Conservation (phyloP, 2,797 vertebrate species). For the Pseudochaenichthys georgianus region DNA sequence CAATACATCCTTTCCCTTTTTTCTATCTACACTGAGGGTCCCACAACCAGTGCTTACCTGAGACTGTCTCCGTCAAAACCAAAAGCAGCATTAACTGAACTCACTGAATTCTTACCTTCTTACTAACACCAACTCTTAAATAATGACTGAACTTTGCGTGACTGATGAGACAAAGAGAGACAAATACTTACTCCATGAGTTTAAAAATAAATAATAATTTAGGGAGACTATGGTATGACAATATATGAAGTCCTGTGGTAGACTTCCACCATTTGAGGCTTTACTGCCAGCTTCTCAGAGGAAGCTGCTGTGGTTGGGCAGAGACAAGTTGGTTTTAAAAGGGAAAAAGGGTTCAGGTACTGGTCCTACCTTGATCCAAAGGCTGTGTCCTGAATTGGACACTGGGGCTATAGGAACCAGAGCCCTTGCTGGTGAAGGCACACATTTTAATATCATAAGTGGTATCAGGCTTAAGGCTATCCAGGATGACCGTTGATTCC, state of each 20-base stretch:
- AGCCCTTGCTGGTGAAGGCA: constrained; percentile 99
- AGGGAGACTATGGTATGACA: constrained; percentile 51
- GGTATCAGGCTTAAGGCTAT: constrained; percentile 97
- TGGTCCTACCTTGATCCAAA: constrained; percentile 99
- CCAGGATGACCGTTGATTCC: constrained; percentile 92
- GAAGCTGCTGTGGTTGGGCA: constrained; percentile 74
- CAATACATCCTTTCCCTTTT: constrained; percentile 32
- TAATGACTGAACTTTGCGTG: constrained; percentile 76
- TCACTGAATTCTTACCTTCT: constrained; percentile 82
- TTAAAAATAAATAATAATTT: constrained; percentile 61
- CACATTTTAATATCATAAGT: constrained; percentile 99
- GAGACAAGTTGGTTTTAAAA: constrained; percentile 70
- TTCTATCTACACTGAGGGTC: constrained; percentile 5
- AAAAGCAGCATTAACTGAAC: constrained; percentile 70
- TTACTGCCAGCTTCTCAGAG: constrained; percentile 20
- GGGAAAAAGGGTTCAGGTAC: constrained; percentile 82
- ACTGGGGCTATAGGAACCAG: constrained; percentile 99
- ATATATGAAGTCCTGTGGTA: constrained; percentile 57
- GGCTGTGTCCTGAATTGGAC: constrained; percentile 99
- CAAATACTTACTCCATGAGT: constrained; percentile 76
- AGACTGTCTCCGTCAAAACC: constrained; percentile 65
- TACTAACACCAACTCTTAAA: constrained; percentile 70
- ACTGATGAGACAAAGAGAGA: constrained; percentile 75
- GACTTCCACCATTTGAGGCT: constrained; percentile 58
- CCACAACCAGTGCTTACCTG: constrained; percentile 74